Evolutionary conservation across 1,140 invertebrate genomes (phyloP), one percentile per base, ranked within the genome.

Genomic region (Vanessa atalanta): DNA sequence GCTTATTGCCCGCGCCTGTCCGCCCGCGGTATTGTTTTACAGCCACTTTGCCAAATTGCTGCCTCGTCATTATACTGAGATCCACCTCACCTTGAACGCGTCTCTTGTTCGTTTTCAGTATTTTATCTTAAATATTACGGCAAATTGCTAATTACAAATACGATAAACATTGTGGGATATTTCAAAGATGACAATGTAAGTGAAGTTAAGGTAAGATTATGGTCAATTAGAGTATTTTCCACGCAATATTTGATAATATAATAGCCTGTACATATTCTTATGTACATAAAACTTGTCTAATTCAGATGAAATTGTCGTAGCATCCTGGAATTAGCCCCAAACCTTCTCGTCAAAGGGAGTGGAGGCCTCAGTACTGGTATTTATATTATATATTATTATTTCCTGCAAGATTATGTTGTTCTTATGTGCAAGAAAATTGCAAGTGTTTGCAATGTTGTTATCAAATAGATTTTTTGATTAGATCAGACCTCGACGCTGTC

Each of bases 31-130:
- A 63, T 61, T 67, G 55, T 67, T 37, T 67, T 57, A 66, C 71
- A 50, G 43, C 53, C 60, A 73, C 71, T 73, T 72, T 67, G 63
- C 55, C 37, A 66, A 72, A 72, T 72, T 72, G 65, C 71, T 63
- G 47, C 65, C n/a, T 55, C 53, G 31, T 43, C 37, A 26, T 57
- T 64, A n/a, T 50, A 66, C 9, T 8, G 15, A 61, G 31, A 61
- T 26, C 55, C 53, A 57, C 12, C 53, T 15, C 8, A 57, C n/a
- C 7, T 23, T 23, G 53, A 3, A 23, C 12, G 6, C 12, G 9
- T 57, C 9, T 57, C 20, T 57, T 57, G 4, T 16, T 16, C 50
- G n/a, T 16, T 9, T 43, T 43, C 6, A 53, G n/a, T n/a, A n/a
- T n/a, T 53, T 53, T 53, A 53, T 16, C 4, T 53, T 1, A 53